Evolutionary conservation across 2,113 vertebrate genomes (phyloP), one percentile per base, ranked within the genome.

Genomic region (Numenius arquata): DNA sequence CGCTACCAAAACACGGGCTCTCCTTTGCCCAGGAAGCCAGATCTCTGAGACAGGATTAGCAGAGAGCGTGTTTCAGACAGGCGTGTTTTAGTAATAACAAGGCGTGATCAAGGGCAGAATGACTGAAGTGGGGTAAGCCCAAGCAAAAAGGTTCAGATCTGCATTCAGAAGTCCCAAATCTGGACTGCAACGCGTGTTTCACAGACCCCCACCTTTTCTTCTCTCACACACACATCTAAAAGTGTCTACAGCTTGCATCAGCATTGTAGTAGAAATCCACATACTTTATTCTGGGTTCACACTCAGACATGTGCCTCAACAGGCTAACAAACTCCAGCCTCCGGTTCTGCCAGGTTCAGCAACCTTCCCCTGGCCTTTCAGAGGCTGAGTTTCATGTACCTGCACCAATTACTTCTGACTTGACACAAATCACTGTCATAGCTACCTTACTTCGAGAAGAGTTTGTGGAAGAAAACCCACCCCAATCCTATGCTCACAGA

Each of bases 171-270:
- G 48, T 55, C 43, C 19, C 56, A 87, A 16, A 87, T 56, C n/a
- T 61, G 34, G 63, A 76, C 50, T 83, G 38, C 14, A 47, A 47
- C 10, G 30, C 0, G 0, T 16, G 4, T 63, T 66, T 73, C 48
- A 22, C 29, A 61, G 11, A 56, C 38, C 30, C 40, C 8, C 26
- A 56, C 18, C 18, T 68, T 17, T 74, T 86, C 38, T 75, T 70
- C 30, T 88, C 41, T 48, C 70, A 12, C 20, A 41, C 12, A 26
- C 8, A 17, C 3, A 32, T 25, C 41, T 76, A 4, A 6, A 82
- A 22, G 20, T 63, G 17, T 43, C 47, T 70, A 56, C 27, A 48
- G 50, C 41, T 74, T 71, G 38, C 21, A 68, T 20, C 48, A 38
- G 20, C 20, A 20, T 14, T 59, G 34, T 29, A 79, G 63, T 0